Evolutionary conservation across 2,888 invertebrate genomes (phyloP), one percentile per base, ranked within the genome.

Genomic region (Pachycephus smyrnensis): DNA sequence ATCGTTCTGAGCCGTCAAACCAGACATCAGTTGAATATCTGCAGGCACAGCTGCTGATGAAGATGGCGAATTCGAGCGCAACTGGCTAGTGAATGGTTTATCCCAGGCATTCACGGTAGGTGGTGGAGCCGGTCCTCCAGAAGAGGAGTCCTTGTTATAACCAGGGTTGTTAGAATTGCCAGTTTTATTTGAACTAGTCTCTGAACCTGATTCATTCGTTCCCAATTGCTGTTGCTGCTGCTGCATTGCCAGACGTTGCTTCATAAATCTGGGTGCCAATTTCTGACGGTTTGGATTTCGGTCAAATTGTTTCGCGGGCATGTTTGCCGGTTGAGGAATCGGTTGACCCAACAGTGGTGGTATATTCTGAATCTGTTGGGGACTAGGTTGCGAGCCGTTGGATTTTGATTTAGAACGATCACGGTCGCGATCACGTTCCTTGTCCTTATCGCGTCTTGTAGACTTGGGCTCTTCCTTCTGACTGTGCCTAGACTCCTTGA

Each of bases 91-190:
- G 85, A 97, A 95, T 4, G 97, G 96, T 91, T 97, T 97, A 84
- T 96, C 96, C 97, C 97, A 97, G 3, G 97, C 97, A 91, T 96
- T 96, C 12, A 95, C 94, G 3, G 95, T 92, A 2, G 96, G 96
- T n/a, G 95, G 95, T 11, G 95, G 95, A 9, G 95, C 93, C 40
- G 94, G 93, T 36, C 92, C 93, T 35, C 86, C 86, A 71, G 32
- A 32, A 1, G 88, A 83, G 3, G 89, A 86, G 55, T 92, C 92
- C 76, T 92, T 91, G 30, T 83, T 75, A 31, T 87, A 89, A 79
- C 83, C 86, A 23, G 55, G 23, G 9, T 78, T 84, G n/a, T 82
- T 83, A 12, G 85, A 80, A 69, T 75, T 82, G 55, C 78, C 83
- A 1, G 74, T 77, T 73, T 86, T 84, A 69, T 80, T 90, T 76